These are phyloP conservation scores for Tanytarsus gracilentus DNA, from an alignment of 2,888 invertebrate species.

Conservation along the genomic window DNA sequence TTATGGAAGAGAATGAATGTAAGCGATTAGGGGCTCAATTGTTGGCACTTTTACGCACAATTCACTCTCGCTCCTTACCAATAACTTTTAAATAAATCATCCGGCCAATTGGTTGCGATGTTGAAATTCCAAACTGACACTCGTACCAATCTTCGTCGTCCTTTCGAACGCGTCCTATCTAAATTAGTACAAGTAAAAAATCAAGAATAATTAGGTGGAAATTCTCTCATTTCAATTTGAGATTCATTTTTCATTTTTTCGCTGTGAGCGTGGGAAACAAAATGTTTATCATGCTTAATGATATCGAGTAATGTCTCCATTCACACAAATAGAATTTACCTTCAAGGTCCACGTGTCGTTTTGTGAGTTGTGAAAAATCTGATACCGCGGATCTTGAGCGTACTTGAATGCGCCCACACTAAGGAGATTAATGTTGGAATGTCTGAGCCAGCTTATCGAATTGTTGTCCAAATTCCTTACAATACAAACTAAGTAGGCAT, in stretches of 20 bases:
- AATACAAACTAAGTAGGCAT: conserved; percentile 4
- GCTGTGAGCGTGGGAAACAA: no score
- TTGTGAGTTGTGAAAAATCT: conserved; percentile 6
- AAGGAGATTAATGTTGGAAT: conserved; percentile 12
- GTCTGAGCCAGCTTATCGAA: conserved; percentile 5
- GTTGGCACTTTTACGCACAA: not conserved
- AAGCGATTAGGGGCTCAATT: not conserved
- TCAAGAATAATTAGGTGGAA: no score
- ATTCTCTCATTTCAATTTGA: no score
- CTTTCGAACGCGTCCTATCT: not conserved
- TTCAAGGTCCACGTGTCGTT: conserved; percentile 21
- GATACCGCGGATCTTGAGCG: conserved; percentile 15
- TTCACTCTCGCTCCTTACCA: conserved; percentile 8
- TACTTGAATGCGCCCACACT: conserved; percentile 18
- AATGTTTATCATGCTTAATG: no score
- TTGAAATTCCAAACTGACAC: conserved; percentile 15
- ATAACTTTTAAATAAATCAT: conserved; percentile 20
- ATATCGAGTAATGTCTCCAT: no score
- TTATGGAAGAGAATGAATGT: not conserved
- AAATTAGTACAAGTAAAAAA: no score
- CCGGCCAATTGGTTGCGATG: conserved; percentile 2
- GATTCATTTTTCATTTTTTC: no score
- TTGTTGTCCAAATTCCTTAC: conserved; percentile 12
- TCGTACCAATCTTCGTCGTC: conserved; percentile 3
- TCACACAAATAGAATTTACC: not conserved